A percentile compares a stretch with the other conserved stretches of the same genome.
Evolutionary conservation across 2,888 invertebrate genomes (phyloP).

Genomic region (Eucera pruinosa): DNA sequence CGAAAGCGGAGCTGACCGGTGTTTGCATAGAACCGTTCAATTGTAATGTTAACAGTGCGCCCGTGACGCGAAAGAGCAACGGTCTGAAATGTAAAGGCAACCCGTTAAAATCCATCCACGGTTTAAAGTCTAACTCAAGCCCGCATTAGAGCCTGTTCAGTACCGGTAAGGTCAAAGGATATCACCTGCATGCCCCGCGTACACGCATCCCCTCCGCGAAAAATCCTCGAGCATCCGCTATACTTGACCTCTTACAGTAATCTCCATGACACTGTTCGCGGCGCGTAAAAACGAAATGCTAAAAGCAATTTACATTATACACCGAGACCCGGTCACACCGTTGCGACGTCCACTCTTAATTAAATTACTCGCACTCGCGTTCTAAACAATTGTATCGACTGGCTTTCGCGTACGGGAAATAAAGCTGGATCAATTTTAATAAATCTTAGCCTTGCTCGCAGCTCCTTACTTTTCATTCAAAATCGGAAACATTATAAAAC

Average conservation of each 20-base stretch:
- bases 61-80: conserved; percentile 1
- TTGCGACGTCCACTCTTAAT: too few relatives aligned
- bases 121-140: conserved; percentile 36
- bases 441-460: too few relatives aligned
- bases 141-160: conserved; percentile 58
- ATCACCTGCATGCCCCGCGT: conserved; percentile 63
- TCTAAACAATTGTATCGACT: too few relatives aligned
- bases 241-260: conserved; percentile 56
- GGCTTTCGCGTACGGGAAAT: too few relatives aligned
- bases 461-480: too few relatives aligned
- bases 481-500: too few relatives aligned
- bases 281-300: conserved; percentile 19
- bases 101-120: conserved; percentile 9
- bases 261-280: conserved; percentile 40
- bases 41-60: background rate
- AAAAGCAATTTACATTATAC: conserved; percentile 17
- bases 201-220: conserved; percentile 56
- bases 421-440: too few relatives aligned
- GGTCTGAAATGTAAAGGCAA: background rate
- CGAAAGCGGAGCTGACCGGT: too few relatives aligned
- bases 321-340: background rate
- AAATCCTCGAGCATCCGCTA: conserved; percentile 54
- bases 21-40: too few relatives aligned
- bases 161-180: conserved; percentile 63
- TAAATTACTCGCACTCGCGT: too few relatives aligned